Conservation (phyloP, 2,888 invertebrate species). For the Drosophila monieri region DNA sequence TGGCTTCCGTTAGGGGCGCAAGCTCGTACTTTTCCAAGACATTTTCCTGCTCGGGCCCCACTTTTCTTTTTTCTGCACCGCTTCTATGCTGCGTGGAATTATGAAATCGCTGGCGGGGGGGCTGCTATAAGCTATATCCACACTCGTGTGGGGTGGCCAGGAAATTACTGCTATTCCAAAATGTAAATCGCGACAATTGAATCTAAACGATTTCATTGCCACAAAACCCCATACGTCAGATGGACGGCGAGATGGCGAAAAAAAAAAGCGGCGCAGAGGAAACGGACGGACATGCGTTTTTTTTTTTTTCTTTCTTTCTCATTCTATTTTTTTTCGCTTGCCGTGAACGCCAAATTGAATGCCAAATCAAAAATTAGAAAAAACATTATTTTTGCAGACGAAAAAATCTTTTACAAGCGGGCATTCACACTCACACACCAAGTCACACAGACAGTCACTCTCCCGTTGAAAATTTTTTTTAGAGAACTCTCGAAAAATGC, state of each 20-base stretch:
- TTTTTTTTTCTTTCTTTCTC: slow-evolving; percentile 19
- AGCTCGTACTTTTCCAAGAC: slow-evolving; percentile 61
- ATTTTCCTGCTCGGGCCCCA: slow-evolving; percentile 24
- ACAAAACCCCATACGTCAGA: slow-evolving; percentile 62
- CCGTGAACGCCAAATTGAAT: slow-evolving; percentile 43
- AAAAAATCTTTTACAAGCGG: slow-evolving; percentile 8
- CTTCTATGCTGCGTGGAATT: slow-evolving; percentile 50
- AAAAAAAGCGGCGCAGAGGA: slow-evolving; percentile 8
- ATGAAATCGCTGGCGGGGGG: slow-evolving; percentile 67
- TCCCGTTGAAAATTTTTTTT: slow-evolving; percentile 21
- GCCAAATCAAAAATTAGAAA: slow-evolving; percentile 57
- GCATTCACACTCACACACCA: slow-evolving; percentile 9
- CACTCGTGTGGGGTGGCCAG: slow-evolving; percentile 59
- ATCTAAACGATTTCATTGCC: slow-evolving; percentile 78
- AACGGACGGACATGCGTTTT: slow-evolving; percentile 28
- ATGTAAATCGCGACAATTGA: slow-evolving; percentile 76
- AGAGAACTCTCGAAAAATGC: too few relatives aligned
- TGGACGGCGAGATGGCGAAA: slow-evolving; percentile 4
- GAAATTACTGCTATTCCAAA: slow-evolving; percentile 74
- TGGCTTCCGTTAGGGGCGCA: slow-evolving; percentile 26
- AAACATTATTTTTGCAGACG: slow-evolving; percentile 28
- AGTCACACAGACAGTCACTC: slow-evolving; percentile 23
- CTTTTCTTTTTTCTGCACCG: slow-evolving; percentile 8
- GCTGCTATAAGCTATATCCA: slow-evolving; percentile 32
- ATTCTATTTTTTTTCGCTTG: not conserved